Conservation (phyloP, 2,113 vertebrate species). For the Cyanocitta stelleri region DNA sequence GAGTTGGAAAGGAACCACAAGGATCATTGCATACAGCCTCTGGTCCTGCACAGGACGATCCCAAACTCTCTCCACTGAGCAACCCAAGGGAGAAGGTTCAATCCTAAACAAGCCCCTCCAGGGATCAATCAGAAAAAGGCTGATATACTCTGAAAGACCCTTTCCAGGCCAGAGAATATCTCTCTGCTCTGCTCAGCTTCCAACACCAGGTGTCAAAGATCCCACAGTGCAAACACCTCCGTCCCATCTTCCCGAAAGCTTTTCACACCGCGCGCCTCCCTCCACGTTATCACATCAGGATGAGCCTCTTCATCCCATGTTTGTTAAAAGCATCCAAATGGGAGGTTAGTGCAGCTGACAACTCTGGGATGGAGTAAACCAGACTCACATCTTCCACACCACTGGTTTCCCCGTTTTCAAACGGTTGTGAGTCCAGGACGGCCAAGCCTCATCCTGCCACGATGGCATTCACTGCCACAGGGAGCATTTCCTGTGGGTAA, state of each 20-base stretch:
- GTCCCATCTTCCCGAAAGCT: accelerated
- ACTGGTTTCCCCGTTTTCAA: neutral
- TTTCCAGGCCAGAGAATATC: neutral
- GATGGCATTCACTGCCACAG: neutral
- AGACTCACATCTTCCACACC: neutral
- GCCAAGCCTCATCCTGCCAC: accelerated
- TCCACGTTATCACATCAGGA: neutral
- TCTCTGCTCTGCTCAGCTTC: neutral
- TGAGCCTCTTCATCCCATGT: neutral
- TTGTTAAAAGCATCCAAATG: neutral
- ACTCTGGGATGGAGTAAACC: accelerated
- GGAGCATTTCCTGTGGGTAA: neutral
- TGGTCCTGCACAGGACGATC: neutral
- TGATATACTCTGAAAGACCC: neutral
- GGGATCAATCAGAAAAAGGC: neutral
- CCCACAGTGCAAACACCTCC: neutral
- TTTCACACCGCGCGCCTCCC: accelerated
- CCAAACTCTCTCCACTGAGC: neutral
- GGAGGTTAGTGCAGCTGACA: neutral
- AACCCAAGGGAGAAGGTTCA: neutral
- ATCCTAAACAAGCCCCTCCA: neutral
- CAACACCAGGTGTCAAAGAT: neutral
- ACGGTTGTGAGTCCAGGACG: accelerated
- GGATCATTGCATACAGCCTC: neutral
- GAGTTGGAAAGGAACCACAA: neutral